Base-by-base conservation (phyloP, 1,140 invertebrate species). In the Cecropterus lyciades region DNA sequence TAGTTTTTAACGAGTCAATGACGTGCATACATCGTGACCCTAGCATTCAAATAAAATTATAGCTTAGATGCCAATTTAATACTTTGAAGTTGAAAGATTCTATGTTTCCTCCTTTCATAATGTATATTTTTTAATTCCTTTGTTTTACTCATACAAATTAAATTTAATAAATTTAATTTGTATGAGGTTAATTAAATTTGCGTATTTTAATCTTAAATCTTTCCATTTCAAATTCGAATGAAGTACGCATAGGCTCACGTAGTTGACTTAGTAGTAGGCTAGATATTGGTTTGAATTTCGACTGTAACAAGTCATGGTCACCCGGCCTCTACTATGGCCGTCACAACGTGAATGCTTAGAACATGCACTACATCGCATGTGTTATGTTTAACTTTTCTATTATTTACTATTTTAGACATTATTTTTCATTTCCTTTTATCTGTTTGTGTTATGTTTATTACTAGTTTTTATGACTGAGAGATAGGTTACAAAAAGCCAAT, bases 211-310 rank as follows among this genome's bases (percentile, higher is more conserved):
- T n/a, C n/a, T n/a, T 5, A 40, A 40, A 48, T 67, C 65, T 60
- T 67, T 67, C 57, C 37, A 67, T 67, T 67, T 67, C 30, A 46
- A 53, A 45, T 40, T n/a, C 11, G 10, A n/a, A 40, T 40, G 37
- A 40, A 10, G 6, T 33, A 8, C 9, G 20, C 7, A 3, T 9
- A 33, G 30, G 37, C 11, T 40, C 37, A 40, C n/a, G 10, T 40
- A 40, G 37, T 40, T 40, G 30, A 40, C 11, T 2, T 40, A 40
- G 11, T 3, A 9, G 40, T 45, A 45, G 20, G 17, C 56, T 46
- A 27, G 24, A 16, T n/a, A 17, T 6, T 33, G 20, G 42, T 46
- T 11, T 37, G 9, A 46, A 0, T 40, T 48, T 59, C n/a, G 24
- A 46, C 27, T 60, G 57, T 48, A 45, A 40, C 37, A 40, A 40